phyloP scores from a whole-genome alignment of 2,113 vertebrate species.

The Sterna hirundo region DNA sequence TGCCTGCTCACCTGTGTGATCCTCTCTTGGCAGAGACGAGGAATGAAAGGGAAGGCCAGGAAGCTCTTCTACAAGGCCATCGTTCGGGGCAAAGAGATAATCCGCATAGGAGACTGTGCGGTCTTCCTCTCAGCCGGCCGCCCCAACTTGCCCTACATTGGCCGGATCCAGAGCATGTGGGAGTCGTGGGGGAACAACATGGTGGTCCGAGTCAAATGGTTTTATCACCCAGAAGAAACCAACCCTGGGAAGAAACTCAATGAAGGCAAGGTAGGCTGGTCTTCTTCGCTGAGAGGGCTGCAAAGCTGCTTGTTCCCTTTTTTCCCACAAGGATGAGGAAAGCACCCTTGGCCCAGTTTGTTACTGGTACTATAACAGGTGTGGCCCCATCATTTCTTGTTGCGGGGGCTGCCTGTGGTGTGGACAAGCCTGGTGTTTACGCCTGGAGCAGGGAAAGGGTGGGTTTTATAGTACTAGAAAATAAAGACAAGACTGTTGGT shows the following conservation, averaged over 20 bases:
- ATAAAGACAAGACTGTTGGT: background rate
- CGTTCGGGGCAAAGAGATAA: conserved; percentile 94
- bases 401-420: background rate
- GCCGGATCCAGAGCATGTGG: conserved; percentile 99
- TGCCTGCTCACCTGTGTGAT: background rate
- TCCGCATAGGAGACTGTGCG: conserved; percentile 95
- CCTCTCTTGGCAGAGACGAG: conserved; percentile 83
- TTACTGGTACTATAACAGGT: background rate
- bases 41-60: conserved; percentile 98
- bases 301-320: background rate
- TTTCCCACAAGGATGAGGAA: background rate
- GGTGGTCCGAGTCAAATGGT: conserved; percentile 99
- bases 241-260: conserved; percentile 95
- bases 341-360: background rate
- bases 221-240: conserved; percentile 98
- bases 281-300: background rate
- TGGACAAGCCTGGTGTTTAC: background rate
- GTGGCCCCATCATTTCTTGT: fast-evolving
- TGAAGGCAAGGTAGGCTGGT: conserved; percentile 87
- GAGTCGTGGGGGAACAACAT: conserved; percentile 99
- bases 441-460: background rate
- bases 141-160: conserved; percentile 97
- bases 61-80: conserved; percentile 99
- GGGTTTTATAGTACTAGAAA: background rate
- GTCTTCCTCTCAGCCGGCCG: conserved; percentile 96